Base-by-base conservation (phyloP, 2,113 vertebrate genomes). In the Ifrita kowaldi region DNA sequence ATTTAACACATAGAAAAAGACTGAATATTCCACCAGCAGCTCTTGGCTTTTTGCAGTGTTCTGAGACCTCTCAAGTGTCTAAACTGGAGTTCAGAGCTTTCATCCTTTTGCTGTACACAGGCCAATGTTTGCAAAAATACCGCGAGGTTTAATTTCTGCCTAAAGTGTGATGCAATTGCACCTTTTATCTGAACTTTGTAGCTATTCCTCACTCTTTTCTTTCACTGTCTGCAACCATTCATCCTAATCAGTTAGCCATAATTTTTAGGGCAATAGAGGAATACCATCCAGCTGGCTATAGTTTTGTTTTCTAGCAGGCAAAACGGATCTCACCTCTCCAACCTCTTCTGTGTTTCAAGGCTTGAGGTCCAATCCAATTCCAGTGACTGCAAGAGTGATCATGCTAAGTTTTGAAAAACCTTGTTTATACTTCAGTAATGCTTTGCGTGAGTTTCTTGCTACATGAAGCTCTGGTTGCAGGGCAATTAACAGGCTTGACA, bases 401-500 rank as follows among this genome's bases (percentile, higher is more conserved):
- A 47, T 73, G 41, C 35, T 64, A 65, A 30, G 17, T 84, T 94
- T 94, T 73, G 50, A 30, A 24, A 46, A 44, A 47, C 27, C 44
- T 93, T 75, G 15, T 75, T 94, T 69, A 14, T 91, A 62, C 52
- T 93, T 88, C 79, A 87, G 55, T 90, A 95, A 93, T 75, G 46
- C 26, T 97, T 95, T 95, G 63, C 57, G 81, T 60, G 42, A 95
- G 78, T 68, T 90, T 96, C 91, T 93, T 81, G 59, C 87, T 89
- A 35, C 78, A 83, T 26, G 79, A 69, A 94, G 26, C n/a, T 74
- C 73, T 87, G 84, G 77, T 82, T 95, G 67, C 94, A 80, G 80
- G 94, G 95, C 93, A 94, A 93, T 84, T 91, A 97, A 95, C 71
- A 96, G 96, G 90, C 71, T 94, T 76, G 70, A 68, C 42, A 92